A percentile compares a stretch with the other conserved stretches of the same genome.
Evolutionary conservation across 2,113 vertebrate genomes (phyloP).

Genomic region (Cheilinus undulatus): DNA sequence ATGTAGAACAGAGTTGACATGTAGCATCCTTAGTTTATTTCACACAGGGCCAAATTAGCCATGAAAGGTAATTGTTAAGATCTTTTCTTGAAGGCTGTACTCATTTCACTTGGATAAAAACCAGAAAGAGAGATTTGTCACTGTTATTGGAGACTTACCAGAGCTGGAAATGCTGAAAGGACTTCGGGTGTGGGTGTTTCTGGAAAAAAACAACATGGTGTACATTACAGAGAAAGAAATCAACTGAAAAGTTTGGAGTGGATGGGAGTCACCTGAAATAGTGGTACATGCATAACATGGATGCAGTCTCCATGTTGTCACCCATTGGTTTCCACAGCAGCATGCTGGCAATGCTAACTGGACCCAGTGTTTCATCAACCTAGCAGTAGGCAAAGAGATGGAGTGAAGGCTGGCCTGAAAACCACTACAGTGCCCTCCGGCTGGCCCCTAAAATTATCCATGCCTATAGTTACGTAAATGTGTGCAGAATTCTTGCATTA

Average conservation of each 20-base stretch:
- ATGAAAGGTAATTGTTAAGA: background rate
- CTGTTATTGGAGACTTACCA: background rate
- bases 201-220: background rate
- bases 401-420: too few species aligned
- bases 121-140: background rate
- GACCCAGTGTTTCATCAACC: too few species aligned
- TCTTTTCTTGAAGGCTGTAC: background rate
- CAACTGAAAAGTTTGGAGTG: background rate
- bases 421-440: too few species aligned
- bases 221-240: background rate
- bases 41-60: background rate
- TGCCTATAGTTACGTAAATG: too few species aligned
- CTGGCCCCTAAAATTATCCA: too few species aligned
- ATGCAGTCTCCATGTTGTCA: too few species aligned
- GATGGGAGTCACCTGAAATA: background rate
- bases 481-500: too few species aligned
- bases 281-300: background rate
- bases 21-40: background rate
- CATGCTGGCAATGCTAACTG: too few species aligned
- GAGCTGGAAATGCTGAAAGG: too few species aligned
- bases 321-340: too few species aligned
- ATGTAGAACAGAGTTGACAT: background rate
- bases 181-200: background rate
- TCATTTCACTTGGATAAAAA: background rate
- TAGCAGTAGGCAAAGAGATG: too few species aligned